phyloP scores from a whole-genome alignment of 53 echinoderm and acorn worm species.

The Stichopus horrens region DNA sequence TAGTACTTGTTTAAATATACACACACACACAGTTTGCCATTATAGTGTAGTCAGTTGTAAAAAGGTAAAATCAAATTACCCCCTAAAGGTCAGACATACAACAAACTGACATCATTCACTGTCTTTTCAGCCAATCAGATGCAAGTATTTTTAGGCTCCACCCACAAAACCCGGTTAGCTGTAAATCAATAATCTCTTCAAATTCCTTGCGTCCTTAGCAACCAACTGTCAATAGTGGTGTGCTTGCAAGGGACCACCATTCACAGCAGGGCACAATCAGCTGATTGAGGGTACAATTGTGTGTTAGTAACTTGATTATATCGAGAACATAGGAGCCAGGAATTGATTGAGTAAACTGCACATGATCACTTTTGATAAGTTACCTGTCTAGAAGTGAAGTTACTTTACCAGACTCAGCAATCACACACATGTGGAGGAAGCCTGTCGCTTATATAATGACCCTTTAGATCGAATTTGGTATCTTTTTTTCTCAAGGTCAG shows the following conservation, averaged over 20 bases:
- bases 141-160: slow-evolving; percentile 8
- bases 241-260: neutral
- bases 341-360: too few species aligned
- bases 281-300: neutral
- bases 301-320: neutral
- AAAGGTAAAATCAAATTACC: slow-evolving; percentile 36
- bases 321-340: too few species aligned
- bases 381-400: too few species aligned
- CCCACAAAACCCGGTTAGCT: neutral
- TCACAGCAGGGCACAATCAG: slow-evolving; percentile 18
- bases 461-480: too few species aligned
- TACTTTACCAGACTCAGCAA: too few species aligned
- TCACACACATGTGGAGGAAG: too few species aligned
- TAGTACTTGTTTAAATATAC: too few species aligned
- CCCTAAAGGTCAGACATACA: slow-evolving; percentile 42
- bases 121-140: slow-evolving; percentile 2
- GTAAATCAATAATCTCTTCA: slow-evolving; percentile 39
- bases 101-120: slow-evolving; percentile 23
- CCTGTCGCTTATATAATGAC: too few species aligned
- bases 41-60: slow-evolving; percentile 20
- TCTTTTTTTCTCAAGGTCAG: too few species aligned
- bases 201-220: slow-evolving; percentile 44
- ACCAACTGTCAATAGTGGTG: slow-evolving; percentile 1
- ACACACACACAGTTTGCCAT: neutral
- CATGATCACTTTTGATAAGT: too few species aligned